These are phyloP conservation scores for Psophia crepitans DNA, from an alignment of 2,113 vertebrate species.

Conservation along the genomic window DNA sequence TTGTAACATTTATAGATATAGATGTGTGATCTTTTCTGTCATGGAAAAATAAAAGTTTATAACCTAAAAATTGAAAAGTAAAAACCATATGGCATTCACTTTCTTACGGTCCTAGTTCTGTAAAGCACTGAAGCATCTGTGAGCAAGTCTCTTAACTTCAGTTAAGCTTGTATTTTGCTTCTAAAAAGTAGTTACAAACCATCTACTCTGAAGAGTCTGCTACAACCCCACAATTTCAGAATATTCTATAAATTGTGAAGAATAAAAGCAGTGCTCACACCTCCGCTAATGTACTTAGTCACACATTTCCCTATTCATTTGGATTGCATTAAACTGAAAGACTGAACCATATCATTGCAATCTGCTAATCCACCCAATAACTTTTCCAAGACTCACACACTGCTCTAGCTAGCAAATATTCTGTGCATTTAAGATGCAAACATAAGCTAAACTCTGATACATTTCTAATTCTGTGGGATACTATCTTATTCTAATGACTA, in stretches of 20 bases:
- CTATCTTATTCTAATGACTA: neutral
- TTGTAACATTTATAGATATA: neutral
- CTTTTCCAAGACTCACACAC: neutral
- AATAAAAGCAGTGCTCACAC: neutral
- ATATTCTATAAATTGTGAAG: neutral
- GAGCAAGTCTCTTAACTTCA: neutral
- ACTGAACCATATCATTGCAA: neutral
- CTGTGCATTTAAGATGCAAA: neutral
- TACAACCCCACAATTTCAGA: neutral
- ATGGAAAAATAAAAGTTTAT: neutral
- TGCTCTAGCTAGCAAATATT: neutral
- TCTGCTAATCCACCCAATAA: neutral
- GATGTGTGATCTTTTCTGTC: neutral
- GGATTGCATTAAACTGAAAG: neutral
- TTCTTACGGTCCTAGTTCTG: neutral
- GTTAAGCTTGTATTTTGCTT: neutral
- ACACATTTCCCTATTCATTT: conserved; percentile 10
- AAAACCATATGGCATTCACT: neutral
- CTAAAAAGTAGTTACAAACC: neutral
- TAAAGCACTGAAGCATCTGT: neutral
- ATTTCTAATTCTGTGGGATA: neutral
- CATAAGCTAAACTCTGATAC: neutral
- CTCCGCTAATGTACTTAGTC: neutral
- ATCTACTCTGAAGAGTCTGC: neutral
- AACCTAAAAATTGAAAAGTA: neutral